A percentile compares a stretch with the other conserved stretches of the same genome.
Evolutionary conservation across 2,113 vertebrate genomes (phyloP).

Genomic region (Argyrosomus japonicus): DNA sequence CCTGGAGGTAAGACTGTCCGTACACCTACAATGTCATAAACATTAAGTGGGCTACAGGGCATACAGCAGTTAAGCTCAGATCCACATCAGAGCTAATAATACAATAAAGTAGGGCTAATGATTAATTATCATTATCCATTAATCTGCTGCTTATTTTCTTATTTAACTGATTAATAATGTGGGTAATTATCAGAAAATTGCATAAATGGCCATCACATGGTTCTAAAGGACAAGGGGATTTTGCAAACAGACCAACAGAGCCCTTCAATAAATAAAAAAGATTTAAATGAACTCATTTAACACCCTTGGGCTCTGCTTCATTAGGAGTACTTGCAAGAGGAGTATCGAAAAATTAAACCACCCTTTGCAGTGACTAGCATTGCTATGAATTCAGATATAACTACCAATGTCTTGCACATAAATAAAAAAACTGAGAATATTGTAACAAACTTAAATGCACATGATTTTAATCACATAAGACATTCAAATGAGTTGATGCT

Average conservation of each 20-base stretch:
- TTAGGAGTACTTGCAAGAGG: neutral
- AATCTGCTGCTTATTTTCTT: neutral
- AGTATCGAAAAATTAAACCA: neutral
- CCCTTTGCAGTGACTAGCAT: neutral
- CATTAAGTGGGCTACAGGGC: neutral
- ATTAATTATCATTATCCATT: neutral
- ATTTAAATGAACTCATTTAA: neutral
- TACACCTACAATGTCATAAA: neutral
- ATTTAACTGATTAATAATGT: neutral
- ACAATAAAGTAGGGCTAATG: neutral
- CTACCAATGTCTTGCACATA: neutral
- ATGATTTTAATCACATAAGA: neutral
- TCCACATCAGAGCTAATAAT: neutral
- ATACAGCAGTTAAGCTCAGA: neutral
- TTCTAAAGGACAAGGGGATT: neutral
- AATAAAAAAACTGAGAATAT: neutral
- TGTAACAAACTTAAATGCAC: neutral
- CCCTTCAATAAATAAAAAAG: neutral
- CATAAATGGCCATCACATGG: neutral
- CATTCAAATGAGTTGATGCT: neutral
- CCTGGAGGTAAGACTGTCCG: constrained; percentile 91
- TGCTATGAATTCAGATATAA: no score
- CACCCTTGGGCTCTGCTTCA: neutral
- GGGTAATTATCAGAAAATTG: neutral
- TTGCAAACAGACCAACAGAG: no score